These are phyloP conservation scores for Barypeithes pellucidus DNA, from an alignment of 2,888 invertebrate genomes.

Conservation along the genomic window DNA sequence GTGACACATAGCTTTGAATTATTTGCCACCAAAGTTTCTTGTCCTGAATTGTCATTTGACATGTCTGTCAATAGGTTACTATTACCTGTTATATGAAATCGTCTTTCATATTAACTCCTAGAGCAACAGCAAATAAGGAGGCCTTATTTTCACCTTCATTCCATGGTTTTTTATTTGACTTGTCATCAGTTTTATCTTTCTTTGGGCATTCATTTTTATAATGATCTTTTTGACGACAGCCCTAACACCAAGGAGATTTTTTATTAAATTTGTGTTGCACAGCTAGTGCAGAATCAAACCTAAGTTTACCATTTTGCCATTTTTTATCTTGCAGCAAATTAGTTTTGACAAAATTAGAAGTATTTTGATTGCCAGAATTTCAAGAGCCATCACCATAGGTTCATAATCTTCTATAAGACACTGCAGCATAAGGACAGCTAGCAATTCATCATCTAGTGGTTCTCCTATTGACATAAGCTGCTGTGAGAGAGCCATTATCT, in stretches of 20 bases:
- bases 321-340: constrained; percentile 51
- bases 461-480: constrained; percentile 41
- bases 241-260: background rate
- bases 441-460: constrained; percentile 54
- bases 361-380: constrained; percentile 50
- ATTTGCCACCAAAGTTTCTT: constrained; percentile 47
- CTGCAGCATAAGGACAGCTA: constrained; percentile 55
- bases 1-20: constrained; percentile 28
- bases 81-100: background rate
- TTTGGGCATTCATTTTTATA: constrained; percentile 45
- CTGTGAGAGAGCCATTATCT: constrained; percentile 54
- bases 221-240: constrained; percentile 41
- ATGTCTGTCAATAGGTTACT: background rate
- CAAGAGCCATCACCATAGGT: constrained; percentile 41
- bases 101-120: background rate
- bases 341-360: constrained; percentile 52
- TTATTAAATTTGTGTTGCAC: background rate
- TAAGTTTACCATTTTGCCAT: constrained; percentile 39
- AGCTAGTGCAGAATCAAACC: constrained; percentile 33
- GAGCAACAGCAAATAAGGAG: background rate
- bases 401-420: constrained; percentile 36
- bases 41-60: constrained; percentile 23
- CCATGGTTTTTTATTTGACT: background rate
- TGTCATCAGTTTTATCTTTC: constrained; percentile 3
- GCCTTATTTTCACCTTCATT: background rate